These are phyloP conservation scores for Latrodectus hesperus DNA, from an alignment of 2,888 invertebrate genomes.

Conservation along the genomic window DNA sequence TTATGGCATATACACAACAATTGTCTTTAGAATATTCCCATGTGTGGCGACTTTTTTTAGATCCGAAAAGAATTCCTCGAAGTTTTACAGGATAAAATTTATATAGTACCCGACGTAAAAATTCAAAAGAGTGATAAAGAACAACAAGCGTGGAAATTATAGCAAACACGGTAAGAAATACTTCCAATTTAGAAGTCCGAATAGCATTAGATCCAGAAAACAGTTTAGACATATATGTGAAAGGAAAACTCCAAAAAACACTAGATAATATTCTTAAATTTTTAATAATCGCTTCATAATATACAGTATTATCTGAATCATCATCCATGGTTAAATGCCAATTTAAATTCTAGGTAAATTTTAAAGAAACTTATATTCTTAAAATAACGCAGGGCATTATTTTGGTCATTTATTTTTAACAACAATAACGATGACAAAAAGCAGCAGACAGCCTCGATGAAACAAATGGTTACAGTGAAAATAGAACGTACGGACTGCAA, in stretches of 20 bases:
- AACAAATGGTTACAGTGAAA: no score
- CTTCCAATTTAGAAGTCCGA: conserved; percentile 83
- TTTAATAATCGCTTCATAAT: conserved; percentile 90
- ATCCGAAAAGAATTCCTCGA: conserved; percentile 33
- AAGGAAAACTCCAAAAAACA: conserved; percentile 84
- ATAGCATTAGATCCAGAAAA: conserved; percentile 22
- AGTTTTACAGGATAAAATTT: conserved; percentile 79
- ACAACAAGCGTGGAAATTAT: conserved; percentile 78
- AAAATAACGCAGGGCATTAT: no score
- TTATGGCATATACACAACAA: conserved; percentile 89
- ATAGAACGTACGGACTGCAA: no score
- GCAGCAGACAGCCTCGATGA: no score
- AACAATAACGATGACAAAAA: no score
- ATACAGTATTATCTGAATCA: conserved; percentile 90
- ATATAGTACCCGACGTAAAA: conserved; percentile 85
- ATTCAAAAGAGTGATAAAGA: conserved; percentile 66
- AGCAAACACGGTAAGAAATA: conserved; percentile 83
- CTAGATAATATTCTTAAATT: conserved; percentile 90
- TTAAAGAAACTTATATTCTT: no score
- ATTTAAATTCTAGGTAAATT: no score
- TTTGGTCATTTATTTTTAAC: no score
- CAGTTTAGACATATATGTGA: conserved; percentile 80
- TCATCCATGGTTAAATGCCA: conserved; percentile 86
- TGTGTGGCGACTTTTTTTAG: conserved; percentile 57
- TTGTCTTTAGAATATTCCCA: conserved; percentile 85